phyloP scores from a whole-genome alignment of 2,888 invertebrate genomes.

The Melikaiella ostensackeni region DNA sequence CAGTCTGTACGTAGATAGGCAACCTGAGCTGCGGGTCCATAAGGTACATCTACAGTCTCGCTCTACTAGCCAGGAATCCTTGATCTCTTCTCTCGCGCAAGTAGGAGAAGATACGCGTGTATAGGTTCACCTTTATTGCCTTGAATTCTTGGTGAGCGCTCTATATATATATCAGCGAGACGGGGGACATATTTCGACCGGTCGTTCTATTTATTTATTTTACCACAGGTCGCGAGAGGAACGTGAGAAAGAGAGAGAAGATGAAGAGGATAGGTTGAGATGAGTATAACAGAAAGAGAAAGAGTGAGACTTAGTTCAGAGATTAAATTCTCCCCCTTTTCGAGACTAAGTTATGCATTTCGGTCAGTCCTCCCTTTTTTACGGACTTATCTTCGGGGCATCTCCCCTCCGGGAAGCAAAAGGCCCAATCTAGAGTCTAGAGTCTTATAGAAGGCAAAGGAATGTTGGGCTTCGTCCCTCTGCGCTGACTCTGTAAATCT shows the following conservation, averaged over 20 bases:
- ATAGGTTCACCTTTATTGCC: background rate
- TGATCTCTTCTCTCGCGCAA: constrained; percentile 13
- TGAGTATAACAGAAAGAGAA: constrained; percentile 20
- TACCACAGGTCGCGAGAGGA: constrained; percentile 49
- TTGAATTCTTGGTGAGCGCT: constrained; percentile 50
- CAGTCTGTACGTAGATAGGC: background rate
- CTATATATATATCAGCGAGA: constrained; percentile 70
- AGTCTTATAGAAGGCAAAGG: constrained; percentile 44
- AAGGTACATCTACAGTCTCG: constrained; percentile 26
- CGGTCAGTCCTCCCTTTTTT: constrained; percentile 65
- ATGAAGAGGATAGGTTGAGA: constrained; percentile 3
- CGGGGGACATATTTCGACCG: constrained; percentile 69
- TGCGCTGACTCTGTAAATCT: constrained; percentile 61
- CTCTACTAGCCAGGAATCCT: constrained; percentile 34
- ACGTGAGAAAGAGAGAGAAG: constrained; percentile 46
- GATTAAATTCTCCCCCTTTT: constrained; percentile 69
- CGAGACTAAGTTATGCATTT: constrained; percentile 71
- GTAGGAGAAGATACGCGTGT: background rate
- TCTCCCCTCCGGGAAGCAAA: constrained; percentile 59
- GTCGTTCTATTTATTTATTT: constrained; percentile 69
- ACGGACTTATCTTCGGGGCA: constrained; percentile 68
- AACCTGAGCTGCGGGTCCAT: constrained; percentile 33
- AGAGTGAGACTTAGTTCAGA: constrained; percentile 55
- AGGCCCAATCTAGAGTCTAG: constrained; percentile 18
- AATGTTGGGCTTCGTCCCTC: constrained; percentile 42